These are phyloP conservation scores for Aphodius sticticus DNA, from an alignment of 2,888 invertebrate genomes.

Conservation along the genomic window DNA sequence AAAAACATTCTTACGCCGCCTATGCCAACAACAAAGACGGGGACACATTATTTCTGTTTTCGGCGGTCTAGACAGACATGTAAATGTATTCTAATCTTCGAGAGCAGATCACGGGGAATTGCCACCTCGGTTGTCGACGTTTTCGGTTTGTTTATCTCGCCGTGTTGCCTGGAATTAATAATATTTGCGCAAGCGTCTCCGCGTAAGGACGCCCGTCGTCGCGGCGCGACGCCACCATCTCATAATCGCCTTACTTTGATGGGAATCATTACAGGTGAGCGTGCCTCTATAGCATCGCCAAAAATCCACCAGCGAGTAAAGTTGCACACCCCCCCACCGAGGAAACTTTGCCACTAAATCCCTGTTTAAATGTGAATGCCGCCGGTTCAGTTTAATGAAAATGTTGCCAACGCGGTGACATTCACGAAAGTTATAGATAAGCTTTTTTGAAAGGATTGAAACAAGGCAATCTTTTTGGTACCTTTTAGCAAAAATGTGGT, in stretches of 20 bases:
- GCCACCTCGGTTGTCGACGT: not conserved
- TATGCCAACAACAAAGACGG: too few relatives aligned
- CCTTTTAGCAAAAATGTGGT: too few relatives aligned
- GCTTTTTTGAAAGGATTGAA: too few relatives aligned
- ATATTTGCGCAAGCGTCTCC: not conserved
- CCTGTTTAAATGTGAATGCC: not conserved
- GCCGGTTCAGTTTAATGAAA: not conserved
- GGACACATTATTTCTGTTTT: too few relatives aligned
- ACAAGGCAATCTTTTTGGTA: too few relatives aligned
- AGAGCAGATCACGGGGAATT: not conserved
- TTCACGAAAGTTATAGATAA: too few relatives aligned
- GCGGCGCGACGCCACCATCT: too few relatives aligned
- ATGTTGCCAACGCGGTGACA: not conserved
- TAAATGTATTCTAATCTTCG: slow-evolving; percentile 27
- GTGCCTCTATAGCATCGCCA: not conserved
- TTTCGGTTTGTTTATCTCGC: not conserved
- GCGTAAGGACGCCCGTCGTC: not conserved
- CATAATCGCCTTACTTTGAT: not conserved
- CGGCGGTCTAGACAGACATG: slow-evolving; percentile 24
- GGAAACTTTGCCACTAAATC: not conserved
- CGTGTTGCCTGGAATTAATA: not conserved
- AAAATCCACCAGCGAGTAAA: not conserved
- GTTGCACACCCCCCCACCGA: not conserved
- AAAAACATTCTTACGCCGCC: too few relatives aligned
- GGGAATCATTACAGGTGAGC: slow-evolving; percentile 4